These are phyloP conservation scores for Eunapius fragilis DNA, from an alignment of 37 sponge, comb jelly and placozoan genomes.

Conservation along the genomic window DNA sequence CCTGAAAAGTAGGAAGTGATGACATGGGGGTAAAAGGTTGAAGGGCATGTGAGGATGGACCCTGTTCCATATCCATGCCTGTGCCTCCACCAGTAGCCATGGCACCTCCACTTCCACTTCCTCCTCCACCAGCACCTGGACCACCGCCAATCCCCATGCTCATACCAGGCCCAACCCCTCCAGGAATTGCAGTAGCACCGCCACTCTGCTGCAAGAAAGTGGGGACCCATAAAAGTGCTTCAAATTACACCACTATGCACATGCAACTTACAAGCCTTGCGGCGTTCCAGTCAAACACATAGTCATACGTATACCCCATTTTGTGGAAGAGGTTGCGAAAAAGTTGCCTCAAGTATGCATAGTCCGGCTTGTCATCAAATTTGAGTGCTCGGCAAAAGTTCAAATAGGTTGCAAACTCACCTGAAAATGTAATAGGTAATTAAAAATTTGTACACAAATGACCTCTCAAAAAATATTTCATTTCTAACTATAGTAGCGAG, in stretches of 20 bases:
- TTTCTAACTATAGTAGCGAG: neutral
- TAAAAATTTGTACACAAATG: neutral
- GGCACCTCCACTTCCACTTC: neutral
- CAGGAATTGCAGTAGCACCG: conserved; percentile 10
- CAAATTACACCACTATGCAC: neutral
- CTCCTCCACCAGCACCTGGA: neutral
- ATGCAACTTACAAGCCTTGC: conserved; percentile 51
- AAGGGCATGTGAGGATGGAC: neutral
- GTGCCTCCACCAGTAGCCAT: neutral
- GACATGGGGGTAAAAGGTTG: neutral
- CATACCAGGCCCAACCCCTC: conserved; percentile 9
- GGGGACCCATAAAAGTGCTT: neutral
- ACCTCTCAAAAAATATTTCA: neutral
- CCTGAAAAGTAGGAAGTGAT: neutral
- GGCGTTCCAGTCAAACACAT: conserved; percentile 98
- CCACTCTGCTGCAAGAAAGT: conserved; percentile 6
- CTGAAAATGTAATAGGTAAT: conserved; percentile 38
- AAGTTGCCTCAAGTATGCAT: conserved; percentile 93
- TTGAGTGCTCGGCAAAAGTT: conserved; percentile 94
- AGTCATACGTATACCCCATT: conserved; percentile 96
- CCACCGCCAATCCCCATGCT: neutral
- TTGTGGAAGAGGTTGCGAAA: conserved; percentile 93
- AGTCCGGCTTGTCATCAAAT: conserved; percentile 98
- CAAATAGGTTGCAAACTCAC: conserved; percentile 96
- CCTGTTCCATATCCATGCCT: neutral